phyloP scores from a whole-genome alignment of 2,797 vertebrate species.

The Macropodus opercularis region DNA sequence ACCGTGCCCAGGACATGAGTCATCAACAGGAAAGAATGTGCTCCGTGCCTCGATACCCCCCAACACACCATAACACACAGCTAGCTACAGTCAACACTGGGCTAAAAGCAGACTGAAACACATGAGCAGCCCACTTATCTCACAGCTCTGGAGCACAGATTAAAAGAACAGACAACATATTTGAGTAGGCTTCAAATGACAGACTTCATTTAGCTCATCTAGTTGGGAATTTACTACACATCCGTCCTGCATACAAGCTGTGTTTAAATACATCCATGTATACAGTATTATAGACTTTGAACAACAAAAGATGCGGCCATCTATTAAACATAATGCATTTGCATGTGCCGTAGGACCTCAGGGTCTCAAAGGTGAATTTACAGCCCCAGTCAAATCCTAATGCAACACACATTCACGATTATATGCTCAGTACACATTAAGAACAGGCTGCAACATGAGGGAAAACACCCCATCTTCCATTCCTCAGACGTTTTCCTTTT shows the following conservation, averaged over 20 bases:
- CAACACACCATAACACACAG: constrained; percentile 60
- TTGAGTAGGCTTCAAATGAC: constrained; percentile 34
- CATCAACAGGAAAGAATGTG: constrained; percentile 77
- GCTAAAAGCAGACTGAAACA: constrained; percentile 53
- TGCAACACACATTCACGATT: constrained; percentile 2
- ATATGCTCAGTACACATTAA: constrained; percentile 11
- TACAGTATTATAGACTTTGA: neutral
- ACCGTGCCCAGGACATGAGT: constrained; percentile 74
- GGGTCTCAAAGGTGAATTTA: neutral
- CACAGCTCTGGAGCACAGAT: constrained; percentile 36
- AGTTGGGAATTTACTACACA: constrained; percentile 1
- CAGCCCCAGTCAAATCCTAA: neutral
- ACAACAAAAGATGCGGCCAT: neutral
- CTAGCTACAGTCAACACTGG: constrained; percentile 54
- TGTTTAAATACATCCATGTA: constrained; percentile 3
- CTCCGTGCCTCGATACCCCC: constrained; percentile 56
- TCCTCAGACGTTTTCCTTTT: constrained; percentile 18
- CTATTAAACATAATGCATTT: neutral
- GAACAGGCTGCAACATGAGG: constrained; percentile 9
- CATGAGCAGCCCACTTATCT: constrained; percentile 26
- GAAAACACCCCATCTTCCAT: constrained; percentile 4
- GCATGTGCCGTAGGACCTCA: neutral
- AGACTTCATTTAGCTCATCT: constrained; percentile 35
- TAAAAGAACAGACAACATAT: constrained; percentile 33
- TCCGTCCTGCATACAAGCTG: neutral